These are phyloP conservation scores for Cryptus viduatorius DNA, from an alignment of 2,888 invertebrate species.

Conservation along the genomic window DNA sequence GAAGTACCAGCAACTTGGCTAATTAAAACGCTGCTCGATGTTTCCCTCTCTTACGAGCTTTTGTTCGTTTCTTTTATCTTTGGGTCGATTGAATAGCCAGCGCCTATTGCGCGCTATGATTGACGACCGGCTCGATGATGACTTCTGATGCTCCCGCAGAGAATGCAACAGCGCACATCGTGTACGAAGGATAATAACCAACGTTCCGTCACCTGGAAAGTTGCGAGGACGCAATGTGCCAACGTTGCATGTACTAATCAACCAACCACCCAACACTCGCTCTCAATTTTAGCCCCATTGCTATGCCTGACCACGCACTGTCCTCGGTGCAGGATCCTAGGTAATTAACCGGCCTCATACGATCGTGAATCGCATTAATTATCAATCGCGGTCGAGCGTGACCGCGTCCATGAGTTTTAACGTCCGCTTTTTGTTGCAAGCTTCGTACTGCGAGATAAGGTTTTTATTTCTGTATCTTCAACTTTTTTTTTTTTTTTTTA, in stretches of 20 bases:
- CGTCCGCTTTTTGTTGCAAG: no score
- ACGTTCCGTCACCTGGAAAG: constrained; percentile 30
- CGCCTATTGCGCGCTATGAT: constrained; percentile 3
- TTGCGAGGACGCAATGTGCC: constrained; percentile 13
- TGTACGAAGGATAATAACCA: constrained; percentile 16
- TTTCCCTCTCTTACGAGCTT: background rate
- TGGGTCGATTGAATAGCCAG: constrained; percentile 10
- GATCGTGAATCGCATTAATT: background rate
- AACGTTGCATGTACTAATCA: background rate
- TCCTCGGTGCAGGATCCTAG: constrained; percentile 3
- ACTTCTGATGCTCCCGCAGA: constrained; percentile 10
- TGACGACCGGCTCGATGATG: constrained; percentile 21
- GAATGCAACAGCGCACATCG: background rate
- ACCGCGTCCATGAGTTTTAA: background rate
- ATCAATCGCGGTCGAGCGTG: background rate
- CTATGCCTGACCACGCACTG: constrained; percentile 1
- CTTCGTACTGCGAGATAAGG: no score
- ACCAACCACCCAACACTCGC: no score
- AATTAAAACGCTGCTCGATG: no score
- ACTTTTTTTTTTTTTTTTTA: background rate
- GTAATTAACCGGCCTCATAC: constrained; percentile 1
- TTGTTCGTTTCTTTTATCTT: constrained; percentile 6
- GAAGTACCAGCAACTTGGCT: no score
- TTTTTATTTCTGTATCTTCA: background rate
- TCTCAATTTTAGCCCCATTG: background rate